These are phyloP conservation scores for Puffinus mauretanicus DNA, from an alignment of 2,113 vertebrate species.

Conservation along the genomic window DNA sequence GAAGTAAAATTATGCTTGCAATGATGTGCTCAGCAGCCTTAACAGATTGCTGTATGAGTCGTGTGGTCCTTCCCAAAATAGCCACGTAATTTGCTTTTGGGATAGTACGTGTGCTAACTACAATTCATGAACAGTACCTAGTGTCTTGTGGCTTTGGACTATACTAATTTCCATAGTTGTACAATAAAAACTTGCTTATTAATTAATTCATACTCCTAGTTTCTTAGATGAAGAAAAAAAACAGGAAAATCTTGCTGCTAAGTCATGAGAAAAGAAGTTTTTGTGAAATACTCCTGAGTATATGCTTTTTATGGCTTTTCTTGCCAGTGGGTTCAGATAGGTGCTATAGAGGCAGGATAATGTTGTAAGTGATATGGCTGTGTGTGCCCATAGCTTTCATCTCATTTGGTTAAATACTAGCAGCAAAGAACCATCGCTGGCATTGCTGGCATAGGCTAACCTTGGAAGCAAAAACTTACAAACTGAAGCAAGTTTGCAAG, in stretches of 20 bases:
- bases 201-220: not conserved
- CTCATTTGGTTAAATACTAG: not conserved
- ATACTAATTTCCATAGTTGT: not conserved
- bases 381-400: not conserved
- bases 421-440: not conserved
- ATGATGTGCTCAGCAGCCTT: not conserved
- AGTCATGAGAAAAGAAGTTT: not conserved
- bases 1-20: not conserved
- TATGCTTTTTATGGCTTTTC: not conserved
- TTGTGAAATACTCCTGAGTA: not conserved
- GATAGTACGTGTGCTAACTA: fast-evolving
- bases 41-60: not conserved
- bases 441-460: not conserved
- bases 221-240: not conserved
- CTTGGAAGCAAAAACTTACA: not conserved
- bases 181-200: not conserved
- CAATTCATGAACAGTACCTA: not conserved
- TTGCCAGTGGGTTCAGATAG: not conserved
- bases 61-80: not conserved
- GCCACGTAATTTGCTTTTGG: not conserved
- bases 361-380: not conserved
- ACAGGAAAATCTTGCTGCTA: not conserved
- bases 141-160: not conserved
- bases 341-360: not conserved
- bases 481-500: not conserved